phyloP scores from a whole-genome alignment of 35 echinoderm and acorn worm genomes.

The Nesometra sesokonis region DNA sequence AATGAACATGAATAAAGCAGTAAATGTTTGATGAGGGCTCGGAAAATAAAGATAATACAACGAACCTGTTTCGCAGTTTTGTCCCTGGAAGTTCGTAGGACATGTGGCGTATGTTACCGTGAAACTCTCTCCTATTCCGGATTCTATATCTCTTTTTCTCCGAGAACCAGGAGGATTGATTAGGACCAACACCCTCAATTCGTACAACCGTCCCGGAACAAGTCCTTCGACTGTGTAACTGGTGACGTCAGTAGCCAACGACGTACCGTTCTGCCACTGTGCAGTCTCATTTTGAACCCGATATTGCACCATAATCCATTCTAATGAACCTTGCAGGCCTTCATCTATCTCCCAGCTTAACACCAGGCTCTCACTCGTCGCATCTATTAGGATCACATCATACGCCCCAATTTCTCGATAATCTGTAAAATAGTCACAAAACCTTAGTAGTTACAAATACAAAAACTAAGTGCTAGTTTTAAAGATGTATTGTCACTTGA shows the following conservation, averaged over 20 bases:
- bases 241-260: background rate
- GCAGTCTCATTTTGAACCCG: background rate
- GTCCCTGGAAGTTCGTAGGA: conserved; percentile 15
- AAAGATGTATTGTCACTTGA: too few species aligned
- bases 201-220: conserved; percentile 7
- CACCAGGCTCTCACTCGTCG: conserved; percentile 35
- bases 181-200: conserved; percentile 24
- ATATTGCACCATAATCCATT: conserved; percentile 53
- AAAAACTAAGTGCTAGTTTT: too few species aligned
- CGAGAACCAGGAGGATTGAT: background rate
- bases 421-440: conserved; percentile 37
- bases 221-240: background rate
- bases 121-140: conserved; percentile 36
- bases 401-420: conserved; percentile 42
- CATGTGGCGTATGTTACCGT: conserved; percentile 28
- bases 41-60: background rate
- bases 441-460: too few species aligned
- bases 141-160: background rate
- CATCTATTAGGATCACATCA: conserved; percentile 34
- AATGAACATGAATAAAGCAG: too few species aligned
- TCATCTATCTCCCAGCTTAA: conserved; percentile 30
- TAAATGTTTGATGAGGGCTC: too few species aligned
- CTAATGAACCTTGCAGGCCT: background rate
- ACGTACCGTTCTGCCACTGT: conserved; percentile 34
- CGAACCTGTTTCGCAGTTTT: conserved; percentile 51